Evolutionary conservation across 1,140 invertebrate species (phyloP), one percentile per base, ranked within the genome.

Genomic region (Heterodera carotae): DNA sequence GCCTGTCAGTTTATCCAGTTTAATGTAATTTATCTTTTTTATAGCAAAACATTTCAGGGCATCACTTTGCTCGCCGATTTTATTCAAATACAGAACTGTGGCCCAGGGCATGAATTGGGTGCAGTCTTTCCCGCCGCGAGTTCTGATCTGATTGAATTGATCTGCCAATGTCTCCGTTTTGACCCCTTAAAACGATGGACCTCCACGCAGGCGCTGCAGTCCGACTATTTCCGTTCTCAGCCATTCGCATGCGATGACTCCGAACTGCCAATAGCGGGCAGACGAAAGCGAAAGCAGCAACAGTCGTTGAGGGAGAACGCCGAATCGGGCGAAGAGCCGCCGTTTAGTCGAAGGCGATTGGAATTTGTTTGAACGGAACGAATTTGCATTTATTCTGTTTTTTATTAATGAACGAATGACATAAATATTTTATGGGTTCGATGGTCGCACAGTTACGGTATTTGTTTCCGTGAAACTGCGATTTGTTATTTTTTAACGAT

Each of bases 51-150:
- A n/a, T 87, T 88, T 60, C 85, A 93, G 92, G 92, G 93, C 74
- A 90, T 97, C 88, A 92, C 91, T 67, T 90, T 90, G 75, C 89
- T 99, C 22, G 93, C 94, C 48, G 95, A 98, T 89, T 99, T 93
- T 88, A 92, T 99, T 56, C 91, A 93, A 84, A 98, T 98, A 87
- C 97, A 96, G 87, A 90, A 91, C 3, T 94, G 93, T 83, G 82
- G 78, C 10, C 70, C 25, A 92, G 93, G 93, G 27, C 88, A 97
- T 29, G 92, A 93, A 68, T 76, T 87, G 2, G 60, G 68, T 75
- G 92, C 95, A 82, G 96, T 99, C 83, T 99, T 99, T 86, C 96
- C 94, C 53, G 97, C 97, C 8, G 96, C 95, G 22, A 91, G 92
- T 15, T 93, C 97, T 89, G 96, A 99, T 90, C 89, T 98, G n/a